These are phyloP conservation scores for Muntiacus reevesi DNA, from an alignment of 2,113 vertebrate genomes.

Conservation along the genomic window DNA sequence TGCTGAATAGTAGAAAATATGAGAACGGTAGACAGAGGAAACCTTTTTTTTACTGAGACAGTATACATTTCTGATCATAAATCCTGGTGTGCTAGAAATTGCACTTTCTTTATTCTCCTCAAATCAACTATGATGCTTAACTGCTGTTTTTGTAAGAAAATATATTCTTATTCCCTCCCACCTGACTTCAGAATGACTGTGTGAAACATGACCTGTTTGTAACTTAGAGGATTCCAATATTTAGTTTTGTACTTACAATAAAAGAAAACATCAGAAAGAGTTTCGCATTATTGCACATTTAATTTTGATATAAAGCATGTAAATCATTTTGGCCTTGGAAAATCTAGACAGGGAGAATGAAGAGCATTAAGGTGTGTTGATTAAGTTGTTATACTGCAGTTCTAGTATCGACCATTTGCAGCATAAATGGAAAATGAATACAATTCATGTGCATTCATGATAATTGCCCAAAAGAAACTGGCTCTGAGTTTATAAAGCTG, in stretches of 20 bases:
- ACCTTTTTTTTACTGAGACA: neutral
- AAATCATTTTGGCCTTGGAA: neutral
- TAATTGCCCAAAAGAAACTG: conserved; percentile 31
- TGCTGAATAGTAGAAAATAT: rapidly evolving
- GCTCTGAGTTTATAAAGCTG: conserved; percentile 50
- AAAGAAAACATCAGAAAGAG: conserved; percentile 11
- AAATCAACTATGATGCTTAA: neutral
- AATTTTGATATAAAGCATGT: conserved; percentile 29
- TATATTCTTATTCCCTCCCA: neutral
- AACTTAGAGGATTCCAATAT: conserved; percentile 17
- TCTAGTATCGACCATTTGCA: conserved; percentile 42
- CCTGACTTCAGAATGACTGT: conserved; percentile 5
- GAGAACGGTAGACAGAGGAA: neutral
- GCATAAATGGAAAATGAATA: conserved; percentile 39
- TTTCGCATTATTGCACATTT: neutral
- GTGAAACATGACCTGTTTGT: conserved; percentile 24
- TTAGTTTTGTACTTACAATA: neutral
- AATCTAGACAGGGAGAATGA: neutral
- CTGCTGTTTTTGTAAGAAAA: conserved; percentile 9
- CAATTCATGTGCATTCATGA: conserved; percentile 24
- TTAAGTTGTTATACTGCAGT: conserved; percentile 32
- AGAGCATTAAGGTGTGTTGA: neutral
- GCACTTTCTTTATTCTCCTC: neutral
- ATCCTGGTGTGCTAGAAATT: neutral
- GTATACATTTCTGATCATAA: neutral